A percentile compares a stretch with the other conserved stretches of the same genome.
These are phyloP conservation scores for Melanotaenia nigrans DNA, from an alignment of 2,797 vertebrate species.

Conservation along the genomic window DNA sequence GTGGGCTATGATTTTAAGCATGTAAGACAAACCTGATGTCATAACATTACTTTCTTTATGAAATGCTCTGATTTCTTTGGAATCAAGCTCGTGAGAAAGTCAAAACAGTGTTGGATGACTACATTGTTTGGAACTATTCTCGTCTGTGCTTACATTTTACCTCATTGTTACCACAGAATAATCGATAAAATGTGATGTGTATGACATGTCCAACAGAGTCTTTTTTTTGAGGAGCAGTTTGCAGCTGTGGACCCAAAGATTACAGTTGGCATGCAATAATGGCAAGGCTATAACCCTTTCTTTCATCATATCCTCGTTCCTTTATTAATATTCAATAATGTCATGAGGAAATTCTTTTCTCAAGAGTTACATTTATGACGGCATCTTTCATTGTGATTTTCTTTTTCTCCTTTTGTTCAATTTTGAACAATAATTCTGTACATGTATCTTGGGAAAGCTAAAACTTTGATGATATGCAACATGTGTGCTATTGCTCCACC, in stretches of 20 bases:
- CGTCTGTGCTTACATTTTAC: constrained; percentile 62
- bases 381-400: constrained; percentile 12
- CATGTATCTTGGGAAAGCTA: constrained; percentile 46
- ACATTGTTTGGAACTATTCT: constrained; percentile 57
- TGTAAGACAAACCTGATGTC: constrained; percentile 37
- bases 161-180: constrained; percentile 66
- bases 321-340: constrained; percentile 11
- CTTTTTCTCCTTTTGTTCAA: not conserved
- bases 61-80: constrained; percentile 44
- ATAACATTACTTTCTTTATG: constrained; percentile 11
- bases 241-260: constrained; percentile 33
- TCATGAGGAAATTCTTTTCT: constrained; percentile 7
- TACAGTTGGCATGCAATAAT: constrained; percentile 21
- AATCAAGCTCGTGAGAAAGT: constrained; percentile 43
- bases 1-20: constrained; percentile 41
- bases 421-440: constrained; percentile 29
- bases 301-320: constrained; percentile 21
- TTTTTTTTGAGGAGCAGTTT: constrained; percentile 41
- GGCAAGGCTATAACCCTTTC: constrained; percentile 5
- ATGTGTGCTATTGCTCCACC: constrained; percentile 60
- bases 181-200: constrained; percentile 63
- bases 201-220: constrained; percentile 48
- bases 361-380: constrained; percentile 7
- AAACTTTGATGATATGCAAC: constrained; percentile 49
- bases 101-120: constrained; percentile 47